A percentile compares a stretch with the other conserved stretches of the same genome.
These are phyloP conservation scores for Hybognathus amarus DNA, from an alignment of 2,797 vertebrate species.

Conservation along the genomic window DNA sequence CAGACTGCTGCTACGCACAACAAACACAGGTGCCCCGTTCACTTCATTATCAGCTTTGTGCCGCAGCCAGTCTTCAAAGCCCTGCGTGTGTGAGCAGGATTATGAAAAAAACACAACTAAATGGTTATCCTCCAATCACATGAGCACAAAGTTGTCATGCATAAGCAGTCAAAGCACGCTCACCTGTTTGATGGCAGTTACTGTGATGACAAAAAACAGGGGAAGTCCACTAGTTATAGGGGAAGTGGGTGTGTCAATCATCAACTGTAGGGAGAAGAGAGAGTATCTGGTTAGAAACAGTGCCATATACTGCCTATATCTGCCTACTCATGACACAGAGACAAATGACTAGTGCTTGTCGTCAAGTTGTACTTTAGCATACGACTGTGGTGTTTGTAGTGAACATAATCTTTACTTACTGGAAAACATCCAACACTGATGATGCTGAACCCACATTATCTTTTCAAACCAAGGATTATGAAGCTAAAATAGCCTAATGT, in stretches of 20 bases:
- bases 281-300: slow-evolving; percentile 38
- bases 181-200: slow-evolving; percentile 99
- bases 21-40: slow-evolving; percentile 95
- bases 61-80: slow-evolving; percentile 97
- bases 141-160: too few species aligned
- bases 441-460: not conserved
- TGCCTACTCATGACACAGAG: not conserved
- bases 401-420: not conserved
- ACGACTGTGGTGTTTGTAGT: not conserved
- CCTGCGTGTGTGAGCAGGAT: slow-evolving; percentile 72
- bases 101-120: not conserved
- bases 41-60: slow-evolving; percentile 99
- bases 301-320: too few species aligned
- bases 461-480: not conserved
- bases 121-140: not conserved
- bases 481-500: not conserved
- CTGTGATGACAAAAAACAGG: slow-evolving; percentile 98
- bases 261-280: slow-evolving; percentile 81
- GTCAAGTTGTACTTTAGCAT: not conserved
- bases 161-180: slow-evolving; percentile 46
- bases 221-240: slow-evolving; percentile 98
- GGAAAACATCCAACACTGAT: not conserved
- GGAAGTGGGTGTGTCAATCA: slow-evolving; percentile 99
- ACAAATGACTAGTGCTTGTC: not conserved
- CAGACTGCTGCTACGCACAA: slow-evolving; percentile 96